Evolutionary conservation across 2,113 vertebrate species (phyloP).

Genomic region (Osmerus mordax): DNA sequence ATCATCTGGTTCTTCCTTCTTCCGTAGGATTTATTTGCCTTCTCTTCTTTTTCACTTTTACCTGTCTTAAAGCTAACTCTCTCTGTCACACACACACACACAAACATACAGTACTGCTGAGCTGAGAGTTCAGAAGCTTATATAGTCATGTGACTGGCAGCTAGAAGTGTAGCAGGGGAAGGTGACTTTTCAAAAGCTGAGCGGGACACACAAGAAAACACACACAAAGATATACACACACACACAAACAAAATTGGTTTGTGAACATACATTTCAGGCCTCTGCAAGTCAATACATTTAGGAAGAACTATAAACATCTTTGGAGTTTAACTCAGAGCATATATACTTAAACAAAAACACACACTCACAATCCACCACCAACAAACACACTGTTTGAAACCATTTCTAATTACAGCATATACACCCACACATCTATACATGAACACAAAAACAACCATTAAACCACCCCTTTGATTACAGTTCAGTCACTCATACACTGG

Average conservation of each 20-base stretch:
- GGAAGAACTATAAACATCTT: background rate
- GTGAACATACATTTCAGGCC: background rate
- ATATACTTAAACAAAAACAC: background rate
- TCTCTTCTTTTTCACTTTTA: no score
- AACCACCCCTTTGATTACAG: background rate
- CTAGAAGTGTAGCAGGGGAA: background rate
- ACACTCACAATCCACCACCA: background rate
- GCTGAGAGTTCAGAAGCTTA: background rate
- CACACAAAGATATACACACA: slow-evolving; percentile 6
- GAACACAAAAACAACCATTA: slow-evolving; percentile 7
- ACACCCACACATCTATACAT: slow-evolving; percentile 10
- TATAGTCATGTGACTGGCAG: background rate
- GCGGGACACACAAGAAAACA: background rate
- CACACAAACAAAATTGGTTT: background rate
- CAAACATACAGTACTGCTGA: background rate
- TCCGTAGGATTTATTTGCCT: no score
- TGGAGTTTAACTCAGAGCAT: background rate
- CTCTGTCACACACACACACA: background rate
- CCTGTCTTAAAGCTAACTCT: no score
- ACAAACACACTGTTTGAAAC: background rate
- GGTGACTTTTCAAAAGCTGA: background rate
- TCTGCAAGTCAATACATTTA: background rate
- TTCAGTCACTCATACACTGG: background rate
- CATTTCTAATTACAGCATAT: background rate
- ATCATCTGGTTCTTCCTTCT: background rate